A percentile compares a stretch with the other conserved stretches of the same genome.
Conservation (phyloP, 2,113 vertebrate species). For the Gymnocephalus cernua region DNA sequence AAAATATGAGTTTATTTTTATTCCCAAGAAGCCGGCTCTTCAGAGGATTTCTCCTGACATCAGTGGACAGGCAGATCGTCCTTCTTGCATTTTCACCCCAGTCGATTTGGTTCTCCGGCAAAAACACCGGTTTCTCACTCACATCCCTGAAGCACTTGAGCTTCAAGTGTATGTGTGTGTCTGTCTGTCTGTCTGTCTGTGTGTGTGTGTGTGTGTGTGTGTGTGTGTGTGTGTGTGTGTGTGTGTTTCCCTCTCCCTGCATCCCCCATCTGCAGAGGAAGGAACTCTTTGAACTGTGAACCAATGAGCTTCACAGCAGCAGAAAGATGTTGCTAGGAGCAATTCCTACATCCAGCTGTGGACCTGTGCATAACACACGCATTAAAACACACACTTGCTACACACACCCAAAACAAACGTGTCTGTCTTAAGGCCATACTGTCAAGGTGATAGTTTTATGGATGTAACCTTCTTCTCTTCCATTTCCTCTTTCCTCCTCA, state of each 20-base stretch:
- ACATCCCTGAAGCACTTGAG: slow-evolving; percentile 49
- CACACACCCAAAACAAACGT: slow-evolving; percentile 48
- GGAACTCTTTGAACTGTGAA: slow-evolving; percentile 78
- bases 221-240: background rate
- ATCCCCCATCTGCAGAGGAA: slow-evolving; percentile 62
- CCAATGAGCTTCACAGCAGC: slow-evolving; percentile 72
- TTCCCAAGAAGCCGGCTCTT: slow-evolving; percentile 39
- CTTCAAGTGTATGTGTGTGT: slow-evolving; percentile 11
- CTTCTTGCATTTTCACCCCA: slow-evolving; percentile 39
- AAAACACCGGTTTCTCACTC: slow-evolving; percentile 51
- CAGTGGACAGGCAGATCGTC: slow-evolving; percentile 63
- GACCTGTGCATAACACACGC: slow-evolving; percentile 49
- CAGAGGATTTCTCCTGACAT: slow-evolving; percentile 58
- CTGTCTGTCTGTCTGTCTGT: too few species aligned
- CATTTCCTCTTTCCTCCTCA: background rate
- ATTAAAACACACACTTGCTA: slow-evolving; percentile 2
- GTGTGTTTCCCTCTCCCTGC: slow-evolving; percentile 24
- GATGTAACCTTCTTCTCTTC: slow-evolving; percentile 5
- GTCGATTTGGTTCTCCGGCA: slow-evolving; percentile 35
- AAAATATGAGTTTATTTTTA: slow-evolving; percentile 43
- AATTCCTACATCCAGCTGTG: slow-evolving; percentile 71
- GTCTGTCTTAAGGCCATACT: slow-evolving; percentile 48
- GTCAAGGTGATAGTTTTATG: slow-evolving; percentile 33
- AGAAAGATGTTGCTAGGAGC: slow-evolving; percentile 73
- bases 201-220: background rate